Base-by-base conservation (phyloP, 2,888 invertebrate genomes). In the Metellina segmentata region DNA sequence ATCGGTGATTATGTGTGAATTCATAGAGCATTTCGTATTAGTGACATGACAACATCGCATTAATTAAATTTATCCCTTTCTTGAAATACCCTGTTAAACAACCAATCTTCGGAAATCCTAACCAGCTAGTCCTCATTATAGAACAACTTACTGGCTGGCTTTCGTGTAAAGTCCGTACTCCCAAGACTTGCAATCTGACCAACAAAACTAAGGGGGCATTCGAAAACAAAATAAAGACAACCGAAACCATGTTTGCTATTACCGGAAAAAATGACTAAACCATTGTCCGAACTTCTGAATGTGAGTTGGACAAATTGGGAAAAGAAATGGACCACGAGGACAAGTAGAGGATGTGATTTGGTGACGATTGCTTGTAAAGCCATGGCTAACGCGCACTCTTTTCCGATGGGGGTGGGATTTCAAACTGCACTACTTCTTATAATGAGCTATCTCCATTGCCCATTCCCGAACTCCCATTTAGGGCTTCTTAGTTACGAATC, bases 291-390 rank as follows among this genome's bases (percentile, higher is more conserved):
- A 52, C 83, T 85, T 89, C 83, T 71, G 48, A 83, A 89, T 77
- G 78, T 52, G 78, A 89, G 83, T 85, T 79, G 85, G 83, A 90
- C 89, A 90, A 90, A 90, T 90, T 85, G 89, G 89, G 79, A 85
- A 85, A 85, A 90, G 83, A 83, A 90, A 90, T 72, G 78, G 77
- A 81, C 34, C 71, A 90, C 72, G 61, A 82, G 74, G 86, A 77
- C 82, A 77, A 75, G 70, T 69, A 69, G 69, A 61, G 53, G 70
- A 85, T 90, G 89, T 85, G 89, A 90, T 85, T 90, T 85, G 85
- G 85, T 90, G 89, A 90, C 89, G 89, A 90, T 90, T 90, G 89
- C 71, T 85, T 90, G 83, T 90, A 90, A 61, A 90, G 89, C 89
- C 83, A 53, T 72, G 78, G 79, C 77, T 90, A 83, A 85, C 89